Conservation (phyloP, 2,113 vertebrate genomes). For the Amphiprion percula region DNA sequence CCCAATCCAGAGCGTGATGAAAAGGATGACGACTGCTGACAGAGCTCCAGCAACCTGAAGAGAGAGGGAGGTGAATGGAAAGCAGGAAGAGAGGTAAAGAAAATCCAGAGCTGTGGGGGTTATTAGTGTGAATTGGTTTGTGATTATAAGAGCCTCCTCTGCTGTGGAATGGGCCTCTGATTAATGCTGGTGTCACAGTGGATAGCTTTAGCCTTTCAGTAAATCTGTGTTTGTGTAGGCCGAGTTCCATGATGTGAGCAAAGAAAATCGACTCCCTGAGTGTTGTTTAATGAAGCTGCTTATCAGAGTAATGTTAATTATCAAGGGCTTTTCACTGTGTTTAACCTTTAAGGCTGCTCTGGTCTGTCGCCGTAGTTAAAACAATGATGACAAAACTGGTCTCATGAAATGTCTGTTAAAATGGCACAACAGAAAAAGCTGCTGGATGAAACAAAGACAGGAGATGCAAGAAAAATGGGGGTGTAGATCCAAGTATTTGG, state of each 20-base stretch:
- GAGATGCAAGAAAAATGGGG: not conserved
- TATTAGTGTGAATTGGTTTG: slow-evolving; percentile 14
- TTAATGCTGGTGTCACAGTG: slow-evolving; percentile 22
- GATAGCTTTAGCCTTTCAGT: slow-evolving; percentile 45
- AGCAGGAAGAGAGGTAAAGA: slow-evolving; percentile 14
- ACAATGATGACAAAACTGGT: not conserved
- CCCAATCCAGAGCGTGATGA: slow-evolving; percentile 93
- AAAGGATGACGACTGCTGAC: slow-evolving; percentile 90
- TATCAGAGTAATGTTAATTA: slow-evolving; percentile 36
- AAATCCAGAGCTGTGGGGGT: slow-evolving; percentile 5
- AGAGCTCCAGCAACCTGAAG: slow-evolving; percentile 90
- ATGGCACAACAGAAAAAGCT: not conserved
- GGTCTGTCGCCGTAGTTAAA: not conserved
- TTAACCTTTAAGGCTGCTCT: slow-evolving; percentile 21
- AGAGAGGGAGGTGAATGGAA: slow-evolving; percentile 22
- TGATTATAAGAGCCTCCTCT: slow-evolving; percentile 38
- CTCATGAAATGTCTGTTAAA: not conserved
- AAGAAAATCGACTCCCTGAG: slow-evolving; percentile 39
- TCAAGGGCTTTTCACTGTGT: not conserved
- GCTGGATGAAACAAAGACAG: too few relatives aligned
- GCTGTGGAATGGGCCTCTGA: slow-evolving; percentile 29
- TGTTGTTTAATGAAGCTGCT: slow-evolving; percentile 58
- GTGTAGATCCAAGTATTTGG: too few relatives aligned
- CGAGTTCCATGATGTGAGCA: slow-evolving; percentile 12
- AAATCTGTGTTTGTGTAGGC: slow-evolving; percentile 48